Evolutionary conservation across 2,888 invertebrate genomes (phyloP).

Genomic region (Nymphalis urticae): DNA sequence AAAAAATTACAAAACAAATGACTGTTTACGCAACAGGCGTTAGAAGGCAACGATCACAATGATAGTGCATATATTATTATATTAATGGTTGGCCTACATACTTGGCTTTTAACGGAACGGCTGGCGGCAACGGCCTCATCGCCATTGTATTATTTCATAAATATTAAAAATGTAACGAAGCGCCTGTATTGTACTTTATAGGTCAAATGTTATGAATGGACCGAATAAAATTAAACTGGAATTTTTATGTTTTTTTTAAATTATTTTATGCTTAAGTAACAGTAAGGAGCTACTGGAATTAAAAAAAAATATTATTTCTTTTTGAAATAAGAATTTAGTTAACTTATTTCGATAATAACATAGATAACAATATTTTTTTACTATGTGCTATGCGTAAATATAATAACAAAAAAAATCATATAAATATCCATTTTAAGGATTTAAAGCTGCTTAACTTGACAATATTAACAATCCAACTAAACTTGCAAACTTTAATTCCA

Average conservation of each 20-base stretch:
- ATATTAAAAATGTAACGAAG: slow-evolving; percentile 4
- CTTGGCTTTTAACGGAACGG: slow-evolving; percentile 14
- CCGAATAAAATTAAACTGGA: slow-evolving; percentile 4
- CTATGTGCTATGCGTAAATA: no score
- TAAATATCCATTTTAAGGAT: no score
- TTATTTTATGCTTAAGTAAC: neutral
- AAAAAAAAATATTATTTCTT: no score
- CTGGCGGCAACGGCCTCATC: neutral
- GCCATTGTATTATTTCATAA: slow-evolving; percentile 2
- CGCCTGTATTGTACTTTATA: neutral
- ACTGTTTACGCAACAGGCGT: slow-evolving; percentile 13
- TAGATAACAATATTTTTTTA: no score
- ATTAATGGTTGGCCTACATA: slow-evolving; percentile 31
- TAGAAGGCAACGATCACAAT: slow-evolving; percentile 4
- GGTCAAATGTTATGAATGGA: slow-evolving; percentile 5
- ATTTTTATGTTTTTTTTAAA: neutral
- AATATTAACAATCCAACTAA: no score
- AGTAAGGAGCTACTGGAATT: no score
- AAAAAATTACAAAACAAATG: slow-evolving; percentile 17
- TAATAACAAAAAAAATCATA: no score
- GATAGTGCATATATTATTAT: slow-evolving; percentile 13
- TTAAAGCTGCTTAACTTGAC: no score
- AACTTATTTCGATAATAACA: no score
- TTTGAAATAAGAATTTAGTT: no score
- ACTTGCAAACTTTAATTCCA: no score